Percentiles rank a stretch among this genome's conserved stretches.
Conservation (phyloP, 1,140 invertebrate species). For the Akabosia matsudoensis region DNA sequence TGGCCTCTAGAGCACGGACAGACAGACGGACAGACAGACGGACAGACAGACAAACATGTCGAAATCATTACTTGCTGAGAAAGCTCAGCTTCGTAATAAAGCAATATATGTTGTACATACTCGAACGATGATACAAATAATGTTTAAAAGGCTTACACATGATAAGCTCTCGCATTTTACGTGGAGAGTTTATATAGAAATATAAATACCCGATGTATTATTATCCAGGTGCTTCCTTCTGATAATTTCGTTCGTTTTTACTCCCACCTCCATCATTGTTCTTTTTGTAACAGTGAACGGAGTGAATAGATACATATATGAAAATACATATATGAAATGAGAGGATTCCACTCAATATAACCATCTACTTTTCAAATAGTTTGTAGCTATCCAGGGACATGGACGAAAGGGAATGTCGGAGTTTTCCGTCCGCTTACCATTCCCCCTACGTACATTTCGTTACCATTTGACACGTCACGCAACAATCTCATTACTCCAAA, state of each 20-base stretch:
- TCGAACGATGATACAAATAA: no score
- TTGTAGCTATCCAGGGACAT: neutral
- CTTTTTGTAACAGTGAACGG: neutral
- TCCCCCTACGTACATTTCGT: neutral
- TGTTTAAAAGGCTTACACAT: neutral
- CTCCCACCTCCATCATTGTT: neutral
- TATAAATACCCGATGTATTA: neutral
- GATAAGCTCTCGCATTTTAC: neutral
- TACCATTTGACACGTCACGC: conserved; percentile 10
- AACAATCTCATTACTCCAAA: conserved; percentile 18
- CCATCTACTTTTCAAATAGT: neutral
- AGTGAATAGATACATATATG: no score
- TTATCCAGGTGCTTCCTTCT: neutral
- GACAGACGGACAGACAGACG: no score
- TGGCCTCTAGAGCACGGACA: no score
- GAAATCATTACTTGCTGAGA: no score
- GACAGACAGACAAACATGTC: no score
- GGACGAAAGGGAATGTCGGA: neutral
- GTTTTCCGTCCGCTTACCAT: neutral
- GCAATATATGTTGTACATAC: no score
- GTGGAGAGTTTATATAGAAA: neutral
- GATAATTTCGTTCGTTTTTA: neutral
- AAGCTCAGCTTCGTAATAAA: no score
- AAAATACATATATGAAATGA: no score
- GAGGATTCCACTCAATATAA: neutral